Evolutionary conservation across 2,797 vertebrate genomes (phyloP), one percentile per base, ranked within the genome.

Genomic region (Alfaro cultratus): DNA sequence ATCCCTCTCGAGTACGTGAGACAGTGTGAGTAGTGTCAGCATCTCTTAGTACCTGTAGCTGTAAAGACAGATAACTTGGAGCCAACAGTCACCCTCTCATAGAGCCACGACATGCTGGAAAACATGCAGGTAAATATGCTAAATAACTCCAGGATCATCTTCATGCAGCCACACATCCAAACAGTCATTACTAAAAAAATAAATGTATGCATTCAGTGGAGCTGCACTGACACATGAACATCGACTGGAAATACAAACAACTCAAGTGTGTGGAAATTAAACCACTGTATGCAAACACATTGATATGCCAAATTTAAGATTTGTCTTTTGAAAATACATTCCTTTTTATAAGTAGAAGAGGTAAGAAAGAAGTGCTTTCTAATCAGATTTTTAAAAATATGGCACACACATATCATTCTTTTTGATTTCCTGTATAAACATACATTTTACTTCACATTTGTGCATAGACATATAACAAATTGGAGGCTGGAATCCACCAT

Each of bases 41-140:
- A 83, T 87, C 86, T 82, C 57, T 80, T 80, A 82, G 85, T 88
- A 90, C 89, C 89, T 91, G 86, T 88, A 86, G 82, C 83, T 84
- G 85, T 85, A 62, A 73, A 80, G 75, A 80, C 79, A 4, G 31
- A 81, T 83, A 80, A 29, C 70, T 49, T 46, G n/a, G 76, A 81
- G 75, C 80, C 74, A 67, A 68, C 73, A 80, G 76, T 74, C 74
- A 51, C 3, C 34, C 77, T 71, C 46, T 81, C 84, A 74, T n/a
- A 55, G 73, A 41, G 60, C 34, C 8, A 8, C 29, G 41, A 4
- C 23, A 23, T 41, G 39, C 23, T 39, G 13, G 10, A 12, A 36
- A 36, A 78, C 60, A 11, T 51, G 43, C 51, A 43, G 13, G 62
- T 26, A 31, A 46, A 67, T 39, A 62, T 26, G 16, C 18, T 74